Conservation (phyloP, 2,797 vertebrate genomes). For the Eupleurogrammus muticus region DNA sequence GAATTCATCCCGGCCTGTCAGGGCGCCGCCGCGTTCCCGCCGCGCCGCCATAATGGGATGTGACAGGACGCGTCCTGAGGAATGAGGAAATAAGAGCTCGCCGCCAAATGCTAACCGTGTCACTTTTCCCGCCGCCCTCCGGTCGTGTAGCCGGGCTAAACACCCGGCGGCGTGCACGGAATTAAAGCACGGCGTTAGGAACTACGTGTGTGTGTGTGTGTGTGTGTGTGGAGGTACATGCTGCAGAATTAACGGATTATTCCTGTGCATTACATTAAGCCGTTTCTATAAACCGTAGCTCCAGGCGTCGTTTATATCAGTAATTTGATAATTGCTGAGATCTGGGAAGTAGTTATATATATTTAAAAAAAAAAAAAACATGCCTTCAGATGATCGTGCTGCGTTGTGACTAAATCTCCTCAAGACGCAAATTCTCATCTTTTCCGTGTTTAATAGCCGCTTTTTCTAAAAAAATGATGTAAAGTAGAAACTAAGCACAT, state of each 20-base stretch:
- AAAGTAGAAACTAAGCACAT: too few species aligned
- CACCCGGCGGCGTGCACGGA: slow-evolving; percentile 15
- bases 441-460: too few species aligned
- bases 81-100: slow-evolving; percentile 71
- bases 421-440: too few species aligned
- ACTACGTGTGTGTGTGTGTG: too few species aligned
- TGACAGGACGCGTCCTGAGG: slow-evolving; percentile 71
- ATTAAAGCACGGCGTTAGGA: slow-evolving; percentile 3
- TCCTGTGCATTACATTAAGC: background rate
- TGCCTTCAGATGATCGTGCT: too few species aligned
- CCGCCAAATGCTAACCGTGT: slow-evolving; percentile 62
- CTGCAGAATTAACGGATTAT: background rate
- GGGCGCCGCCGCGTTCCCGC: slow-evolving; percentile 57
- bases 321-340: too few species aligned
- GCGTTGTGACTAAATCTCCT: background rate
- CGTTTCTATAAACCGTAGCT: background rate
- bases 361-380: too few species aligned
- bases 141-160: slow-evolving; percentile 28
- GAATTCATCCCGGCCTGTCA: slow-evolving; percentile 78
- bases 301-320: too few species aligned
- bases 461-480: too few species aligned
- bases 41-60: slow-evolving; percentile 71
- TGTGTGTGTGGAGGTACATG: background rate
- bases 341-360: too few species aligned
- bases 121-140: slow-evolving; percentile 64